These are phyloP conservation scores for Vesta saturnalis DNA, from an alignment of 2,888 invertebrate genomes.

Conservation along the genomic window DNA sequence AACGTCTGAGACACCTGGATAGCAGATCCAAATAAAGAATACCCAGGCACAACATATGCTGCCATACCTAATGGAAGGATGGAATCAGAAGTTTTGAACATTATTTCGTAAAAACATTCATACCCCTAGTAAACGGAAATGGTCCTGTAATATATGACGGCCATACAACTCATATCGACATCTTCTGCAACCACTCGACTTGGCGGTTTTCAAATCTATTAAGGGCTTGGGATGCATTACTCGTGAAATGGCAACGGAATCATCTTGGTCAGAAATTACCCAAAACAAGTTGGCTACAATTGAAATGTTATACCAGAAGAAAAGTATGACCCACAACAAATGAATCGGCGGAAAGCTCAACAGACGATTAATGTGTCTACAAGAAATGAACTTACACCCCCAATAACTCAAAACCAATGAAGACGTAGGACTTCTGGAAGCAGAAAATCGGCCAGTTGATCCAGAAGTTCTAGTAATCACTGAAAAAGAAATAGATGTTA, in stretches of 20 bases:
- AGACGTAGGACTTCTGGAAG: neutral
- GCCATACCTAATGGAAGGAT: neutral
- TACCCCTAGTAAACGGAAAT: constrained; percentile 9
- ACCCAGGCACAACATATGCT: neutral
- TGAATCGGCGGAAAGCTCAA: too few relatives aligned
- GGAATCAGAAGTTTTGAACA: neutral
- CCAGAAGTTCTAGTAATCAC: neutral
- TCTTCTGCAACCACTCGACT: neutral
- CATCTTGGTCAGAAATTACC: constrained; percentile 7
- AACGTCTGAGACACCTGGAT: too few relatives aligned
- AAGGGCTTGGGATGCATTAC: neutral
- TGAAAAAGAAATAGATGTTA: neutral
- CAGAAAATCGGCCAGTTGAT: too few relatives aligned
- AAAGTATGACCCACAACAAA: constrained; percentile 6
- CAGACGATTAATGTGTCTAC: neutral
- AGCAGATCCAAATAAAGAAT: constrained; percentile 27
- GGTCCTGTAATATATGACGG: neutral
- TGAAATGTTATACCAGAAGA: constrained; percentile 13
- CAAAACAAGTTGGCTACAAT: constrained; percentile 16
- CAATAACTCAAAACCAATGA: neutral
- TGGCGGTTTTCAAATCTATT: neutral
- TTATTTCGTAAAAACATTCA: too few relatives aligned
- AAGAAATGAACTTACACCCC: neutral
- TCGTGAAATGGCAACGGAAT: too few relatives aligned
- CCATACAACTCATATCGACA: neutral